phyloP scores from a whole-genome alignment of 2,888 invertebrate genomes.

The Rhagium mordax region DNA sequence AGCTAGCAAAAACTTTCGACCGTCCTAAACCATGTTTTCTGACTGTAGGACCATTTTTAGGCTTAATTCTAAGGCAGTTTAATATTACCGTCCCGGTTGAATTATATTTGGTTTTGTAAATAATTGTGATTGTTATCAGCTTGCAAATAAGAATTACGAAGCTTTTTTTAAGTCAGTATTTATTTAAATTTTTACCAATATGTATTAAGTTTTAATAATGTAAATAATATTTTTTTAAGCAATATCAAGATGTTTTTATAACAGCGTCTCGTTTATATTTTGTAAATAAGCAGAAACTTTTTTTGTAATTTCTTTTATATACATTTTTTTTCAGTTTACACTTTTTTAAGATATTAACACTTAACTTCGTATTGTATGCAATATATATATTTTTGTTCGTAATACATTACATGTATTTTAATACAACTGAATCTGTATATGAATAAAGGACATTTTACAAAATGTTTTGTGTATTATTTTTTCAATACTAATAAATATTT shows the following conservation, averaged over 20 bases:
- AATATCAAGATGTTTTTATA: background rate
- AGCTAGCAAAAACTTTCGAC: conserved; percentile 1
- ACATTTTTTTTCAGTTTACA: conserved; percentile 15
- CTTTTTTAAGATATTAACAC: conserved; percentile 9
- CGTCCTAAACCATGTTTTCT: conserved; percentile 8
- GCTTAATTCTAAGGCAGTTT: conserved; percentile 24
- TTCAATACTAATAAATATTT: no score
- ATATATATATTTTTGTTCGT: conserved; percentile 26
- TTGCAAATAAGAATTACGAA: background rate
- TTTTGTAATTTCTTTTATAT: conserved; percentile 18
- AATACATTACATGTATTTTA: conserved; percentile 28
- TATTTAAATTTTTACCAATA: conserved; percentile 28
- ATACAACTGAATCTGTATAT: conserved; percentile 20
- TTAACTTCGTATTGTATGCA: conserved; percentile 21
- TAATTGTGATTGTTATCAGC: conserved; percentile 18
- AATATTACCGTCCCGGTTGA: conserved; percentile 22
- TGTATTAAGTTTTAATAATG: conserved; percentile 19
- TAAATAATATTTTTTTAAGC: conserved; percentile 24
- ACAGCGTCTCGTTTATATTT: conserved; percentile 3
- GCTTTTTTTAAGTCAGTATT: conserved; percentile 21
- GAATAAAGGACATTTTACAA: conserved; percentile 28
- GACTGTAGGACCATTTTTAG: conserved; percentile 12
- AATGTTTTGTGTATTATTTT: conserved; percentile 1
- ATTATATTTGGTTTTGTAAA: conserved; percentile 23
- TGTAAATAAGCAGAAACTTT: background rate